Percentiles rank a stretch among this genome's conserved stretches.
phyloP scores from a whole-genome alignment of 2,113 vertebrate species.

The Promerops cafer region DNA sequence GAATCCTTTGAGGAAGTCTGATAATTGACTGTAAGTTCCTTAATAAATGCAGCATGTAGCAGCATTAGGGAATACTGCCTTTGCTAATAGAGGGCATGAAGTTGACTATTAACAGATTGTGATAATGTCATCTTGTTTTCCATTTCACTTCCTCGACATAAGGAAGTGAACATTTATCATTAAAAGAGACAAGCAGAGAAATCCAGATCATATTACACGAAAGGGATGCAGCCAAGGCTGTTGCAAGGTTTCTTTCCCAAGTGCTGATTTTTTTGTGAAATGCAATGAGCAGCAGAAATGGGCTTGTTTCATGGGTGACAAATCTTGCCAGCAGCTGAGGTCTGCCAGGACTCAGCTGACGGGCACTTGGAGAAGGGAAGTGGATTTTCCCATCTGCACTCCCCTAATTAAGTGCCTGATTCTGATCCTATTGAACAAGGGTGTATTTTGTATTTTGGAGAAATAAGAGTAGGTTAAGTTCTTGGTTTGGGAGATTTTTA shows the following conservation, averaged over 20 bases:
- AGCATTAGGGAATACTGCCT: neutral
- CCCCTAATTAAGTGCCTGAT: neutral
- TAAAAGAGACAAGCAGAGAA: neutral
- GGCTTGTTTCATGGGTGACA: neutral
- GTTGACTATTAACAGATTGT: conserved; percentile 10
- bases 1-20: neutral
- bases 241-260: neutral
- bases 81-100: neutral
- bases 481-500: neutral
- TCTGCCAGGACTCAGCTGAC: neutral
- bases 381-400: neutral
- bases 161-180: conserved; percentile 9
- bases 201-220: neutral
- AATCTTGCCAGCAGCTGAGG: neutral
- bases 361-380: neutral
- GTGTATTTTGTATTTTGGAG: neutral
- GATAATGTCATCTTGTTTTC: neutral
- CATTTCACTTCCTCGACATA: neutral
- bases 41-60: neutral
- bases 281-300: neutral
- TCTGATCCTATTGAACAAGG: neutral
- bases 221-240: neutral
- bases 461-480: neutral
- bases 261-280: neutral
- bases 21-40: neutral